Percentiles rank a stretch among this genome's conserved stretches.
Conservation (phyloP, 2,797 vertebrate species). For the Hapalemur alaotrensis region DNA sequence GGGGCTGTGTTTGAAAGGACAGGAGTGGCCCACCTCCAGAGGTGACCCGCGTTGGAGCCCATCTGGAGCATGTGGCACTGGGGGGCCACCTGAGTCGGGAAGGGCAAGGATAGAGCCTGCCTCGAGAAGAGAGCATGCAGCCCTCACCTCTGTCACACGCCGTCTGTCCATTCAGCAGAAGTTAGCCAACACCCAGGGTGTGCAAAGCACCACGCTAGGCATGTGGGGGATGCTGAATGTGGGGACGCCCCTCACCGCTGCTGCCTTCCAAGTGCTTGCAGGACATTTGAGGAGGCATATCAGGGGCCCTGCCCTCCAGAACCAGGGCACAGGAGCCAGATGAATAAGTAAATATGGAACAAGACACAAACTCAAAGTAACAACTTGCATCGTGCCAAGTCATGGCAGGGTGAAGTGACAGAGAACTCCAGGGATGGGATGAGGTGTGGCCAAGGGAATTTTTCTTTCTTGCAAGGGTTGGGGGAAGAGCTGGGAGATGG, state of each 20-base stretch:
- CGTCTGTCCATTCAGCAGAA: neutral
- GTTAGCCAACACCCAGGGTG: neutral
- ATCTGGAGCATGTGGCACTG: neutral
- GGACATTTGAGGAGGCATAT: neutral
- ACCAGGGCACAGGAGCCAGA: neutral
- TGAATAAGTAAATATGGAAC: neutral
- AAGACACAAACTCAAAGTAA: neutral
- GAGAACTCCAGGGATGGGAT: accelerated
- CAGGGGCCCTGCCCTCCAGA: neutral
- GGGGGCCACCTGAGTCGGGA: neutral
- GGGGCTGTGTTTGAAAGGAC: neutral
- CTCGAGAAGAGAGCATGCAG: accelerated
- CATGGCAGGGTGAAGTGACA: accelerated
- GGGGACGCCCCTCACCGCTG: neutral
- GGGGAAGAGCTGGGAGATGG: neutral
- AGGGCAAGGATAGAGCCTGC: neutral
- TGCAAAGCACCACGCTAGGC: neutral
- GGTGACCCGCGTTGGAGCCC: accelerated
- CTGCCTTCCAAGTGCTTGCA: neutral
- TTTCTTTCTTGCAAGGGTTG: neutral
- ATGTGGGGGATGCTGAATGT: accelerated
- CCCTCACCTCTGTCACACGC: neutral
- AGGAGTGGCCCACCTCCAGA: neutral
- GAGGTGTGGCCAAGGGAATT: too few species aligned
- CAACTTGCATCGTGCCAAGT: neutral